Conservation (phyloP, 1,140 invertebrate species). For the Cyrtorhinus lividipennis region DNA sequence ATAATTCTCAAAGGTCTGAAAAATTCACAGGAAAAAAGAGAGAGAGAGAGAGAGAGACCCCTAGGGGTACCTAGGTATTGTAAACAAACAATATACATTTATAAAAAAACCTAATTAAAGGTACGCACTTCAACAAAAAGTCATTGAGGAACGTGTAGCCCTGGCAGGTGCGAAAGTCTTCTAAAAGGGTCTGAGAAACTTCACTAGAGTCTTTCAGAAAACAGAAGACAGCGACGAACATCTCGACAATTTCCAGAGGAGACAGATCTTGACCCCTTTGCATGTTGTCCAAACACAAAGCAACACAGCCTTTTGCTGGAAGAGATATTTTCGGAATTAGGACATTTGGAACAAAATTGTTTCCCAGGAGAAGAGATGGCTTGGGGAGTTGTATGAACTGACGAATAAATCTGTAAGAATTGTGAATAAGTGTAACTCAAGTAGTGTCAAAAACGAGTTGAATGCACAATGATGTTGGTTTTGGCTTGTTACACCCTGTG, state of each 20-base stretch:
- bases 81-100: too few species aligned
- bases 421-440: too few species aligned
- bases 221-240: constrained; percentile 97
- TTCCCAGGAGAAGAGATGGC: too few species aligned
- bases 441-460: neutral
- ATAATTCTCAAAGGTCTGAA: too few species aligned
- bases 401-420: too few species aligned
- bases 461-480: neutral
- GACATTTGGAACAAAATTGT: neutral
- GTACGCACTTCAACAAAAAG: constrained; percentile 75
- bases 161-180: constrained; percentile 88
- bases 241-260: constrained; percentile 91
- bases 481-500: too few species aligned
- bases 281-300: constrained; percentile 93
- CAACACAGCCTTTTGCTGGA: constrained; percentile 88
- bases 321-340: constrained; percentile 23
- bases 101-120: neutral
- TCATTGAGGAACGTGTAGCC: constrained; percentile 91
- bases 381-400: too few species aligned
- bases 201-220: constrained; percentile 98
- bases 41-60: too few species aligned
- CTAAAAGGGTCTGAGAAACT: constrained; percentile 81
- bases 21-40: neutral
- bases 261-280: constrained; percentile 79
- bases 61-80: too few species aligned